These are phyloP conservation scores for Gasterosteus nipponicus DNA, from an alignment of 2,113 vertebrate species.

Conservation along the genomic window DNA sequence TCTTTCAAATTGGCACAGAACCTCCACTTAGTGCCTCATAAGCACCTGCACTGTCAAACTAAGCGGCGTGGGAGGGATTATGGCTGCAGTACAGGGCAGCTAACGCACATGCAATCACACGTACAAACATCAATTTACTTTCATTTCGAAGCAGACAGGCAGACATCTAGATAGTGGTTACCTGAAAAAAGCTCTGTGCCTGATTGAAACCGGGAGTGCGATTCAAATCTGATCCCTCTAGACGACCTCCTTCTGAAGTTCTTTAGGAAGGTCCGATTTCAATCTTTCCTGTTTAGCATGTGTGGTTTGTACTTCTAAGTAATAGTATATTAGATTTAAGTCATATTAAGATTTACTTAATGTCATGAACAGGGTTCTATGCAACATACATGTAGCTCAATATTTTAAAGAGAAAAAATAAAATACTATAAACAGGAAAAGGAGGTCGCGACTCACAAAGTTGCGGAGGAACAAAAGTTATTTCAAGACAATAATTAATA, in stretches of 20 bases:
- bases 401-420: background rate
- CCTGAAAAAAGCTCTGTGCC: background rate
- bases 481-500: constrained; percentile 51
- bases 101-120: constrained; percentile 18
- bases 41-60: constrained; percentile 59
- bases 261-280: constrained; percentile 16
- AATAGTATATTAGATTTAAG: background rate
- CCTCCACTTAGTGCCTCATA: constrained; percentile 56
- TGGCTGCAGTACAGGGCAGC: constrained; percentile 12
- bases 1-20: constrained; percentile 53
- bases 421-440: constrained; percentile 30
- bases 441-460: constrained; percentile 14
- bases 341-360: constrained; percentile 1
- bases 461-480: constrained; percentile 18
- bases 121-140: constrained; percentile 5
- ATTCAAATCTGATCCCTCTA: constrained; percentile 26
- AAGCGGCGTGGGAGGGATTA: constrained; percentile 39
- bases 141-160: constrained; percentile 12
- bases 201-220: constrained; percentile 18
- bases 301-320: background rate
- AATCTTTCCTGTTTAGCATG: background rate
- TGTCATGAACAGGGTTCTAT: background rate
- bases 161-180: background rate
- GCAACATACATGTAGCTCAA: constrained; percentile 2
- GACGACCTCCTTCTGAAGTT: background rate